Evolutionary conservation across 2,888 invertebrate species (phyloP), one percentile per base, ranked within the genome.

Genomic region (Eupithecia tripunctaria): DNA sequence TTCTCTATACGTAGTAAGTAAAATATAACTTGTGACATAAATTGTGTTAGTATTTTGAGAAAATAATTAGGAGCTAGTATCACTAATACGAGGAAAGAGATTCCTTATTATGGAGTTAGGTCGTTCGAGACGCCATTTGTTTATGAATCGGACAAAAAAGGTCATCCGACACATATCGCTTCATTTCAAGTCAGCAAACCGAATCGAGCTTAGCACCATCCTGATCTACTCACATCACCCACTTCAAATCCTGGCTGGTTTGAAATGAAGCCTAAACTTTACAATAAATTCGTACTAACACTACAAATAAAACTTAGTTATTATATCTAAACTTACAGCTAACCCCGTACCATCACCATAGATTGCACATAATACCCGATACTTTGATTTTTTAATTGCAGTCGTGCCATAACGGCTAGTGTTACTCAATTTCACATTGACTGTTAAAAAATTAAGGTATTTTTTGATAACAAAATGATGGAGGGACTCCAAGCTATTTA

Each of bases 291-390:
- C 85, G 76, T 78, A 79, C 84, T 88, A 69, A 81, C 51, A n/a
- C 85, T 89, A 89, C 83, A 81, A 78, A 73, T 85, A 84, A 86
- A 73, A 80, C 85, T 89, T 88, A 82, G 84, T 86, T 91, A 90
- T 77, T 51, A 77, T 51, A 77, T 82, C 88, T 89, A 80, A 64
- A 82, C 91, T 92, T 93, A 93, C 63, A 71, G 68, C 80, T 92
- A 92, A 88, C 90, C 95, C 94, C 93, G 93, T 93, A 95, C 95
- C 96, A 95, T 95, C 96, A 96, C 96, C 96, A 96, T 95, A 93
- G 96, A 97, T 97, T 97, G 97, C 97, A 97, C 97, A 96, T 96
- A 95, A 95, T 96, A 96, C 97, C 97, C 97, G 96, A 97, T 96
- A 95, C 95, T 95, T 95, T 95, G 95, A 94, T 95, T 94, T 94